Evolutionary conservation across 1,140 invertebrate genomes (phyloP).

Genomic region (Lordiphosa stackelbergi): DNA sequence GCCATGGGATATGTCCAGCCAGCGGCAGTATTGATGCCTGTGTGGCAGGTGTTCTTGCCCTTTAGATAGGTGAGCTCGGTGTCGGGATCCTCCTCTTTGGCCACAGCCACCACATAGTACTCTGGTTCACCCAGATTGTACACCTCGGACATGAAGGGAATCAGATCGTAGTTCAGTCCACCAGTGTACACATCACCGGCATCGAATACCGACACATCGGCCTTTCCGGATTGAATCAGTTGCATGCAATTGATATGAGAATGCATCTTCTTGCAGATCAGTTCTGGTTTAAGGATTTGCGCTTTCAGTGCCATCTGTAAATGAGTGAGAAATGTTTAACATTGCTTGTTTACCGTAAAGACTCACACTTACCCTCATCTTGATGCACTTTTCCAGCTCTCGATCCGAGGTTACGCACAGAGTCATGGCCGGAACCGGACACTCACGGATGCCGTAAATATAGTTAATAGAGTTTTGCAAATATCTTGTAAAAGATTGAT

Average conservation of each 20-base stretch:
- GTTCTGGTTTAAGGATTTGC: conserved; percentile 91
- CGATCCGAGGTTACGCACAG: conserved; percentile 93
- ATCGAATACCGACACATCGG: conserved; percentile 94
- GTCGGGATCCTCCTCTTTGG: conserved; percentile 90
- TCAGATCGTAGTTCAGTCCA: conserved; percentile 86
- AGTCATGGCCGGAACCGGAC: conserved; percentile 87
- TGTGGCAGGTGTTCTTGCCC: conserved; percentile 93
- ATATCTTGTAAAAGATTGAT: conserved; percentile 83
- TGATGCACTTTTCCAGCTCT: conserved; percentile 94
- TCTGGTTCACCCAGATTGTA: conserved; percentile 90
- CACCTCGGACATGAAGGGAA: conserved; percentile 93
- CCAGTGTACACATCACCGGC: conserved; percentile 96
- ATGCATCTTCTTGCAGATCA: conserved; percentile 90
- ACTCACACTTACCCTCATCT: conserved; percentile 87
- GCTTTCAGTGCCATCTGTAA: conserved; percentile 89
- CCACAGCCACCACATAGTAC: conserved; percentile 96
- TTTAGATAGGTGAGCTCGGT: conserved; percentile 93
- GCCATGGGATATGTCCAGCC: conserved; percentile 97
- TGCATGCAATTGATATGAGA: conserved; percentile 95
- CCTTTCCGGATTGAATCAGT: conserved; percentile 84
- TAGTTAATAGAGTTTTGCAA: conserved; percentile 82
- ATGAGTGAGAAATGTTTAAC: not conserved
- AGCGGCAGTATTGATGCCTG: conserved; percentile 93
- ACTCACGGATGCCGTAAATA: conserved; percentile 86
- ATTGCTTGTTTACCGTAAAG: not conserved